Percentiles rank a stretch among this genome's conserved stretches.
These are phyloP conservation scores for Oreotrochilus melanogaster DNA, from an alignment of 2,113 vertebrate species.

Conservation along the genomic window DNA sequence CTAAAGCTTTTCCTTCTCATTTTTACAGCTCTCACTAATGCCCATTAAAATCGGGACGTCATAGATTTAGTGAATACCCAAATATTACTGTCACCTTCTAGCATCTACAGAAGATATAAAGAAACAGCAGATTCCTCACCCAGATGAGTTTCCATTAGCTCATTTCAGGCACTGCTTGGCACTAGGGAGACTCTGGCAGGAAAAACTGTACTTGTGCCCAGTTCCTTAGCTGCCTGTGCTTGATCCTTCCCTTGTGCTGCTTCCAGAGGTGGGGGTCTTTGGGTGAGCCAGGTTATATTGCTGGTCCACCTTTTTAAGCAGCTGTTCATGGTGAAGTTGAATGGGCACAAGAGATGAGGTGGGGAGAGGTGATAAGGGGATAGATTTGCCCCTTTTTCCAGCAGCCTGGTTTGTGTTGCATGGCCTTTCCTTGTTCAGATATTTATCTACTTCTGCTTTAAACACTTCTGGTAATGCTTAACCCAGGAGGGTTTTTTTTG, in stretches of 20 bases:
- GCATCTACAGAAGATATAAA: not conserved
- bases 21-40: not conserved
- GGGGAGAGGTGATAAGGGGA: not conserved
- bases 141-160: not conserved
- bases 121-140: not conserved
- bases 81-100: not conserved
- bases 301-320: not conserved
- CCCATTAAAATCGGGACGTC: not conserved
- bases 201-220: accelerated
- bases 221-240: not conserved
- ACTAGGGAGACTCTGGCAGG: not conserved
- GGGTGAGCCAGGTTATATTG: not conserved
- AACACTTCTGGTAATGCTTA: not conserved
- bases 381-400: not conserved
- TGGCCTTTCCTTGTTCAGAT: not conserved
- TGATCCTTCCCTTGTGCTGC: not conserved
- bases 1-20: not conserved
- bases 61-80: not conserved
- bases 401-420: not conserved
- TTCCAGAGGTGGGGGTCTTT: not conserved
- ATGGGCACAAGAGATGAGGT: not conserved
- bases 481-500: not conserved
- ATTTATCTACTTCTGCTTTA: not conserved
- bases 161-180: accelerated
- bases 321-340: not conserved